Percentiles rank a stretch among this genome's conserved stretches.
Evolutionary conservation across 2,113 vertebrate species (phyloP).

Genomic region (Menura novaehollandiae): DNA sequence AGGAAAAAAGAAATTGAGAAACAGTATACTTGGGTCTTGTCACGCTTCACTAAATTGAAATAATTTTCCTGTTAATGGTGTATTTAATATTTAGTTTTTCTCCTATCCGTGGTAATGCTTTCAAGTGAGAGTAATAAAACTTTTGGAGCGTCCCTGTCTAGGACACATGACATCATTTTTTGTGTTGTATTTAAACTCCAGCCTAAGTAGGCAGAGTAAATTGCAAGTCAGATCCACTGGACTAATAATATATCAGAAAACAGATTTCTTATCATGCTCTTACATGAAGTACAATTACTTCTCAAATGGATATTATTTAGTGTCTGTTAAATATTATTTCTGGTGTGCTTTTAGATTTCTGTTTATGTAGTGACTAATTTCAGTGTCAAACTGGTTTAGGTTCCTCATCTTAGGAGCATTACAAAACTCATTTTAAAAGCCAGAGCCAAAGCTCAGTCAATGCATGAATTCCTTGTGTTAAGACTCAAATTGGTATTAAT

Average conservation of each 20-base stretch:
- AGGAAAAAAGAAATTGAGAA: background rate
- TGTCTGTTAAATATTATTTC: background rate
- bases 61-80: conserved; percentile 3
- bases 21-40: background rate
- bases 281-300: background rate
- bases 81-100: conserved; percentile 36
- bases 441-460: background rate
- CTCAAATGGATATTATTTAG: background rate
- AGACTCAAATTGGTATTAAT: conserved; percentile 1
- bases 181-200: background rate
- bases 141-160: background rate
- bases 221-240: background rate
- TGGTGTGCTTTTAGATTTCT: background rate
- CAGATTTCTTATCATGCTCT: background rate
- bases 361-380: background rate
- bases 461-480: background rate
- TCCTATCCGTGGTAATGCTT: background rate
- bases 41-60: conserved; percentile 19
- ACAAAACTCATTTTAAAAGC: background rate
- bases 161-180: background rate
- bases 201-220: background rate
- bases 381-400: background rate
- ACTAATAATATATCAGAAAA: background rate
- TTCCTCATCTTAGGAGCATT: background rate
- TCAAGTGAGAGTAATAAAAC: conserved; percentile 11